Evolutionary conservation across 2,113 vertebrate species (phyloP).

Genomic region (Datnioides undecimradiatus): DNA sequence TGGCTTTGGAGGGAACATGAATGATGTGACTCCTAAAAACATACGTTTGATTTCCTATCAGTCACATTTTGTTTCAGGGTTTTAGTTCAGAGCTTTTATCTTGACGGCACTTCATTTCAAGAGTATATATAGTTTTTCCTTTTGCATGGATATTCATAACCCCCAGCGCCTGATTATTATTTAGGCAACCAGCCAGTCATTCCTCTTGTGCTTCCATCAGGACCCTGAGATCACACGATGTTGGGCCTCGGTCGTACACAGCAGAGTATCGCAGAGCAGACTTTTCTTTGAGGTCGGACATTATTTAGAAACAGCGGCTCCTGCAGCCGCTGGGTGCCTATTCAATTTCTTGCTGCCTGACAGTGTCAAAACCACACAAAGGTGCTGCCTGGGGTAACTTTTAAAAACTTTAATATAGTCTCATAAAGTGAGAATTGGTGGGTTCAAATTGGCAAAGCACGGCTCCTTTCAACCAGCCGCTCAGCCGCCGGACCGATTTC

Average conservation of each 20-base stretch:
- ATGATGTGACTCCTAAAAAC: no score
- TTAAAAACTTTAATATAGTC: slow-evolving; percentile 1
- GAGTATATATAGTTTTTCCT: not conserved
- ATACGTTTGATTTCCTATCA: no score
- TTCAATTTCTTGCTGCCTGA: not conserved
- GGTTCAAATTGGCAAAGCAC: not conserved
- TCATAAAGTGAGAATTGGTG: slow-evolving; percentile 1
- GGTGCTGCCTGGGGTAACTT: not conserved
- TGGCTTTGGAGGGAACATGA: no score
- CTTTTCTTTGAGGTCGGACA: not conserved
- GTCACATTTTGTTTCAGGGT: not conserved
- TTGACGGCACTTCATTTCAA: not conserved
- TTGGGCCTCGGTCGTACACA: not conserved
- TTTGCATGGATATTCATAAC: not conserved
- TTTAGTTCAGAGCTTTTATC: not conserved
- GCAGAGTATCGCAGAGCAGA: not conserved
- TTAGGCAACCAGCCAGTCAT: not conserved
- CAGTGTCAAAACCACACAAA: not conserved
- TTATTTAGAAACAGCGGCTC: not conserved
- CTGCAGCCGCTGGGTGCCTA: not conserved
- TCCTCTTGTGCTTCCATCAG: not conserved
- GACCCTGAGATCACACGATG: no score
- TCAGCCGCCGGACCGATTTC: slow-evolving; percentile 9
- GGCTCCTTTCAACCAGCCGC: slow-evolving; percentile 12
- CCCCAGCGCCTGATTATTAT: not conserved